Conservation (phyloP, 2,797 vertebrate genomes). For the Scolopax rusticola region DNA sequence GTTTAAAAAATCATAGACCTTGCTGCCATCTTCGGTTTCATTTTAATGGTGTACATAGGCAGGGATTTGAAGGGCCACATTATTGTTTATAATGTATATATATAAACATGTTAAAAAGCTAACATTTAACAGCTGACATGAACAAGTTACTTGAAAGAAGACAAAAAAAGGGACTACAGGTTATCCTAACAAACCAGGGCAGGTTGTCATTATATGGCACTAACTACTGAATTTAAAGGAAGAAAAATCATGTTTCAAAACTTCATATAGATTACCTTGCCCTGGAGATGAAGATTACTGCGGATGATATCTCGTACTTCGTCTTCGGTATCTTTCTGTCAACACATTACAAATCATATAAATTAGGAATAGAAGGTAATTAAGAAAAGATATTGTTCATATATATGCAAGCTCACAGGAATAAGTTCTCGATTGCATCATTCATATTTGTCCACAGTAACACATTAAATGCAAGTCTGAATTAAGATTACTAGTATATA, state of each 20-base stretch:
- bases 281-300: constrained; percentile 93
- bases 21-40: not conserved
- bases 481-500: not conserved
- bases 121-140: not conserved
- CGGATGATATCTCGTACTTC: constrained; percentile 93
- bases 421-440: not conserved
- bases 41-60: not conserved
- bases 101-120: not conserved
- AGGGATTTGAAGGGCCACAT: not conserved
- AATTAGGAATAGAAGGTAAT: not conserved
- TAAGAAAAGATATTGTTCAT: not conserved
- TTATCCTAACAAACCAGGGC: not conserved
- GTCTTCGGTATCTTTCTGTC: constrained; percentile 95
- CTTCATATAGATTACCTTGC: constrained; percentile 85
- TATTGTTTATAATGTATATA: not conserved
- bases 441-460: not conserved
- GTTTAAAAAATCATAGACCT: not conserved
- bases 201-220: not conserved
- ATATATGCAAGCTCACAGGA: not conserved
- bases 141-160: not conserved
- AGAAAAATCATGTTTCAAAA: not conserved
- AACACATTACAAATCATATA: constrained; percentile 46
- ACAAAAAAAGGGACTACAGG: not conserved
- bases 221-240: not conserved
- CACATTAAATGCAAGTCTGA: not conserved